Evolutionary conservation across 2,797 vertebrate species (phyloP).

Genomic region (Mus spretus): DNA sequence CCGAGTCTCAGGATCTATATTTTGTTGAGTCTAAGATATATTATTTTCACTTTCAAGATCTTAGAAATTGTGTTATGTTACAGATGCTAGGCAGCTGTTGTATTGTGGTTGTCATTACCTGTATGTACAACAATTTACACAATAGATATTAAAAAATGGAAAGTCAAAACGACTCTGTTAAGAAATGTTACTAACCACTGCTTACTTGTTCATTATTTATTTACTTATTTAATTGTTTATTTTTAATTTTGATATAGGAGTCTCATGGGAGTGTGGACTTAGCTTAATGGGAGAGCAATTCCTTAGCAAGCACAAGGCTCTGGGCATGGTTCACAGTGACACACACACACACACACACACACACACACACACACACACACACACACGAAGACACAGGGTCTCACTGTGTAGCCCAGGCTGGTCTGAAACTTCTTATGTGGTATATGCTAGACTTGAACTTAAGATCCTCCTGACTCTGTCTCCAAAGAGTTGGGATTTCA

Average conservation of each 20-base stretch:
- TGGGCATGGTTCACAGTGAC: neutral
- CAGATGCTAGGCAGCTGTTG: neutral
- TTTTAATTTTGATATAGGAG: neutral
- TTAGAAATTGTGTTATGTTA: neutral
- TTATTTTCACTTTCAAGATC: neutral
- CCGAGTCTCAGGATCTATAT: neutral
- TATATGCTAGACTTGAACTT: neutral
- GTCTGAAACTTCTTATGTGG: neutral
- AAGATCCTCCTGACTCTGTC: neutral
- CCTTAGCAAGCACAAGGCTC: neutral
- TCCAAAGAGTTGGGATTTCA: neutral
- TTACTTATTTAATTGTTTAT: neutral
- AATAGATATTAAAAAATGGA: neutral
- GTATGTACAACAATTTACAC: neutral
- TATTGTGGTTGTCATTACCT: neutral
- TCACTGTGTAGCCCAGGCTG: neutral
- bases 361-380: neutral
- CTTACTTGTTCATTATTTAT: neutral
- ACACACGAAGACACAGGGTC: neutral
- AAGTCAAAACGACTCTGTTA: constrained; percentile 14
- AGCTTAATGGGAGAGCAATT: neutral
- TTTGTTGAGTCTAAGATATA: neutral
- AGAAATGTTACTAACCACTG: neutral
- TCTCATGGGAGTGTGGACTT: neutral
- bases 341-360: neutral